phyloP scores from a whole-genome alignment of 2,113 vertebrate genomes.

The Anguilla rostrata region DNA sequence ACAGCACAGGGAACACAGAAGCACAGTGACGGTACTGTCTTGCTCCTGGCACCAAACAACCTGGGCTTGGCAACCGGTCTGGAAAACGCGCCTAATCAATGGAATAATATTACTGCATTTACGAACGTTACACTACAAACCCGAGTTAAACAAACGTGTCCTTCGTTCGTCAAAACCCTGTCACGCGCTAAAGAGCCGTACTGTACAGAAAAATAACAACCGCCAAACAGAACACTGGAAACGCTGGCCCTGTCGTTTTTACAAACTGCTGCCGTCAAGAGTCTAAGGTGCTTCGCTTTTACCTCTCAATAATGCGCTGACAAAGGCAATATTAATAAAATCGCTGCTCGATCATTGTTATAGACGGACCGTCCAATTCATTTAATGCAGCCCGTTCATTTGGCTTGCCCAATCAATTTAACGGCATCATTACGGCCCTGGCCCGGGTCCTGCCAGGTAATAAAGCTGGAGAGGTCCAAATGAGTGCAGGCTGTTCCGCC shows the following conservation, averaged over 20 bases:
- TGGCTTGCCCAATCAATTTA: constrained; percentile 15
- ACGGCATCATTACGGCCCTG: constrained; percentile 16
- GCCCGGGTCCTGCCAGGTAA: constrained; percentile 3
- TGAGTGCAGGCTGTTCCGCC: not conserved
- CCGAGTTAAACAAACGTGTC: not conserved
- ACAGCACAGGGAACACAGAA: too few species aligned
- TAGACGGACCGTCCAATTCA: constrained; percentile 17
- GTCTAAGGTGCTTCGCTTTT: not conserved
- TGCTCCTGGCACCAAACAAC: too few species aligned
- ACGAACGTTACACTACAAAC: not conserved
- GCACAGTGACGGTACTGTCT: too few species aligned
- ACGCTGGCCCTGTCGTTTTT: not conserved
- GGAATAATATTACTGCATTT: too few species aligned
- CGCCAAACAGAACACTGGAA: not conserved
- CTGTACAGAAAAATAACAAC: not conserved
- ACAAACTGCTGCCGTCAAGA: not conserved
- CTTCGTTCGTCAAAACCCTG: not conserved
- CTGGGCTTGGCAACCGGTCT: too few species aligned
- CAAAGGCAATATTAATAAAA: constrained; percentile 18
- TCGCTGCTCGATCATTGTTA: not conserved
- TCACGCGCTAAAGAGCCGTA: not conserved
- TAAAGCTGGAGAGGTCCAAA: constrained; percentile 5
- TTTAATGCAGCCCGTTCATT: constrained; percentile 20
- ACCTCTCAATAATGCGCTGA: not conserved
- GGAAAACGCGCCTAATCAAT: too few species aligned